Evolutionary conservation across 2,113 vertebrate genomes (phyloP).

Genomic region (Cacatua alba): DNA sequence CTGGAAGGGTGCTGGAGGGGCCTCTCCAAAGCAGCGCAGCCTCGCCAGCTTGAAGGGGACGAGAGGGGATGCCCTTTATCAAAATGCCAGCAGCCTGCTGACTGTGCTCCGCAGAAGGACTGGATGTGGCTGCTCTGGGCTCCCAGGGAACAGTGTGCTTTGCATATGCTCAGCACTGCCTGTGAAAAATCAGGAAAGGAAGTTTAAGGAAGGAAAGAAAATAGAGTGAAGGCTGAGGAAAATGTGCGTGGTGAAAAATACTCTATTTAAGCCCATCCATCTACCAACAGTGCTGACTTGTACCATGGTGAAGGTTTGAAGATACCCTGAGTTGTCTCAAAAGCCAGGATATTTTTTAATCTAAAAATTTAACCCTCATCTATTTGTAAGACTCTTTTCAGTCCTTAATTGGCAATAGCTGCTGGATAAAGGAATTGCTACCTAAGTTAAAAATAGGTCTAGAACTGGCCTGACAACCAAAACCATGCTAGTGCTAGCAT

Average conservation of each 20-base stretch:
- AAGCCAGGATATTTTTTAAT: background rate
- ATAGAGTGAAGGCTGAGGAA: background rate
- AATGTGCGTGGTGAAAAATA: background rate
- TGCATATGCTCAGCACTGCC: background rate
- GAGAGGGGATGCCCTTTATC: background rate
- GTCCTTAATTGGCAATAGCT: conserved; percentile 27
- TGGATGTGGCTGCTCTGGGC: background rate
- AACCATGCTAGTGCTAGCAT: background rate
- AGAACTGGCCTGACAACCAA: background rate
- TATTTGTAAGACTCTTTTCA: background rate
- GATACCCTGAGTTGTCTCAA: background rate
- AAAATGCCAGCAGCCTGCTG: background rate
- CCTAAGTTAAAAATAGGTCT: conserved; percentile 19
- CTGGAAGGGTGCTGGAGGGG: background rate
- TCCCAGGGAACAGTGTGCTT: background rate
- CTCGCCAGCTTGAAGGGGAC: background rate
- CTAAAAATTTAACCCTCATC: background rate
- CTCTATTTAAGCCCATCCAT: background rate
- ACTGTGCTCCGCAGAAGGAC: background rate
- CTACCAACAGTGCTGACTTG: background rate
- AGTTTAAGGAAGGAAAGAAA: background rate
- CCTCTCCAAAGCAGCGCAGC: background rate
- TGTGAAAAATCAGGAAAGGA: background rate
- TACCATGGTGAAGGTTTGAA: background rate
- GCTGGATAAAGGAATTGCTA: background rate